Conservation (phyloP, 1,140 invertebrate genomes). For the Popillia japonica region DNA sequence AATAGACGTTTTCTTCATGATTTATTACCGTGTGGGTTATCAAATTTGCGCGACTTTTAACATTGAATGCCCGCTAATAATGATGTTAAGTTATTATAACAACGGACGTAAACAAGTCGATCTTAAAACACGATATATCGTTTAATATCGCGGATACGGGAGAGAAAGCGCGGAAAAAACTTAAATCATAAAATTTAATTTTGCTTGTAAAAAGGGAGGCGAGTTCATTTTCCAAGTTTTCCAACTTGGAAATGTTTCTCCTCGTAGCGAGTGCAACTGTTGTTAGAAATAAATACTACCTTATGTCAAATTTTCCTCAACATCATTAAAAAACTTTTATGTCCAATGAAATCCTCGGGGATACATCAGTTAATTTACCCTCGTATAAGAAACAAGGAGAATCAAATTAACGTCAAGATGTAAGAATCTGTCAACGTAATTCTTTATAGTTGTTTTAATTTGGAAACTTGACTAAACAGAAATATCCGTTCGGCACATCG, state of each 20-base stretch:
- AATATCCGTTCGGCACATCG: neutral
- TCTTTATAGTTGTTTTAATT: neutral
- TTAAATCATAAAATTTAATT: conserved; percentile 13
- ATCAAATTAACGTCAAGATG: neutral
- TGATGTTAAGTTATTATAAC: too few species aligned
- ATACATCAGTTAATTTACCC: conserved; percentile 1
- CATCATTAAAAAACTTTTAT: conserved; percentile 12
- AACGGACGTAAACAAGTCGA: too few species aligned
- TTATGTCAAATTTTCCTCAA: conserved; percentile 7
- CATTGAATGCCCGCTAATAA: too few species aligned
- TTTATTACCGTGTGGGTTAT: too few species aligned
- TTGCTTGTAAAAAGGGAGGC: neutral
- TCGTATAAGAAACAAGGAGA: neutral
- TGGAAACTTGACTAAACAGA: neutral
- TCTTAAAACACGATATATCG: neutral
- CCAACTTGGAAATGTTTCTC: neutral
- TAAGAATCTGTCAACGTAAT: neutral
- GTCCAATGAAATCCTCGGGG: neutral
- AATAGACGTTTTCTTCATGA: too few species aligned
- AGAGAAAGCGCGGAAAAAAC: neutral
- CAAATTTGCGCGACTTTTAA: too few species aligned
- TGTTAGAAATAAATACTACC: conserved; percentile 11
- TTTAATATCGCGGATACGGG: neutral
- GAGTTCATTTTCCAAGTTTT: conserved; percentile 6
- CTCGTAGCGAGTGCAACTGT: neutral